Base-by-base conservation (phyloP, 2,113 vertebrate genomes). In the Suricata suricatta region DNA sequence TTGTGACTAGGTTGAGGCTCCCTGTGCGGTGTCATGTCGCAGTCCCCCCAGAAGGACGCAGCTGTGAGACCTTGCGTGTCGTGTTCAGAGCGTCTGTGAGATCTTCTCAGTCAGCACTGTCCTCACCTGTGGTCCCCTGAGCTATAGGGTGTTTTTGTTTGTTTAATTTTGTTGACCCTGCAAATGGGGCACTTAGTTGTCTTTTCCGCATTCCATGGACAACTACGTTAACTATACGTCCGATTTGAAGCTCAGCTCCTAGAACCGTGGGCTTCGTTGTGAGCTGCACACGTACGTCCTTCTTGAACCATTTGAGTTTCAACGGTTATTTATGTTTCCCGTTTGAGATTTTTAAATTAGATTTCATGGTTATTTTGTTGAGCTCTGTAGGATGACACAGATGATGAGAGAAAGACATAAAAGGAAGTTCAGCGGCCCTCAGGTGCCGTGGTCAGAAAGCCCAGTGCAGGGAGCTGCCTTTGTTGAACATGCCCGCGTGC, bases 211-310 rank as follows among this genome's bases (percentile, higher is more conserved):
- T 14, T 27, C 38, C 41, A 7, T 11, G 21, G 12, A 29, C 66
- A 5, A 12, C 41, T 33, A 2, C 16, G 29, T 25, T 66, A 21
- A 8, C 57, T 23, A 16, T 33, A 41, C 16, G 27, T 57, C 41
- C 0, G 25, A 10, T 31, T 14, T 6, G 27, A 38, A 44, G 57
- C 47, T 5, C n/a, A 11, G 12, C 69, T 27, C 5, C 3, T 0
- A 7, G 27, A 25, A 35, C 57, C 5, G 3, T 10, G 35, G 93
- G 13, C 64, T 64, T 27, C 1, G 1, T 21, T 25, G 21, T 0
- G 13, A 47, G 72, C 19, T 16, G 21, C 33, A 3, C 5, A 3
- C 15, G 2, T 21, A 31, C 0, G 3, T 41, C 50, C 82, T 90
- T 57, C 52, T 41, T 57, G 35, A 60, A 38, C 14, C 41, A 50